phyloP scores from a whole-genome alignment of 2,888 invertebrate genomes.

The Synergus japonicus region DNA sequence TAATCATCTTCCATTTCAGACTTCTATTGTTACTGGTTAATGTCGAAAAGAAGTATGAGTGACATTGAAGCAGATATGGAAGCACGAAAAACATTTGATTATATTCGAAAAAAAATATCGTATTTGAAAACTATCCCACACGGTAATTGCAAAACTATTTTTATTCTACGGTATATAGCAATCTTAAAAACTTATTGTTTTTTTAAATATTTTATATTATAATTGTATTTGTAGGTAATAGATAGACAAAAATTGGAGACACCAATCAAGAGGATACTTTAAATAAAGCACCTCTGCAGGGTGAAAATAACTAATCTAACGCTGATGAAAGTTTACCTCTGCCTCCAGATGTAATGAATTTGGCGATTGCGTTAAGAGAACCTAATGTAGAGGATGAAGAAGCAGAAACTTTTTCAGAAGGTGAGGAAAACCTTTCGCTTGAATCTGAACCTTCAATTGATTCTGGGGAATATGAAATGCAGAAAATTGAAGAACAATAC shows the following conservation, averaged over 20 bases:
- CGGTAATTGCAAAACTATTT: neutral
- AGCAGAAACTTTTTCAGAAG: neutral
- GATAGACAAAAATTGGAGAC: too few species aligned
- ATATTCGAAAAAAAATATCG: neutral
- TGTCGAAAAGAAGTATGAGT: neutral
- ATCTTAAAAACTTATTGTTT: neutral
- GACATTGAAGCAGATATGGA: neutral
- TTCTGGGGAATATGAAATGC: neutral
- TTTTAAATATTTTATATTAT: neutral
- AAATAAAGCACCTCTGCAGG: neutral
- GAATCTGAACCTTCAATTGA: neutral
- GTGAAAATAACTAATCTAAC: neutral
- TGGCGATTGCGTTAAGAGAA: neutral
- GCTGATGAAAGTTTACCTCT: neutral
- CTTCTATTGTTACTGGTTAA: conserved; percentile 6
- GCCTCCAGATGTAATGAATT: neutral
- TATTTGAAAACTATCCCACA: neutral
- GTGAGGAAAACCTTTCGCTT: neutral
- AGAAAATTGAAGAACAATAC: neutral
- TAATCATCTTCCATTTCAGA: conserved; percentile 2
- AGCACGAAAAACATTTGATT: neutral
- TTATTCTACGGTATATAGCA: neutral
- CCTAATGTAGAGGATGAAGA: neutral
- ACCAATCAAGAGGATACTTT: neutral
- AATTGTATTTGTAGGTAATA: too few species aligned